A percentile compares a stretch with the other conserved stretches of the same genome.
phyloP scores from a whole-genome alignment of 1,140 invertebrate genomes.

The Matsumurasca onukii region DNA sequence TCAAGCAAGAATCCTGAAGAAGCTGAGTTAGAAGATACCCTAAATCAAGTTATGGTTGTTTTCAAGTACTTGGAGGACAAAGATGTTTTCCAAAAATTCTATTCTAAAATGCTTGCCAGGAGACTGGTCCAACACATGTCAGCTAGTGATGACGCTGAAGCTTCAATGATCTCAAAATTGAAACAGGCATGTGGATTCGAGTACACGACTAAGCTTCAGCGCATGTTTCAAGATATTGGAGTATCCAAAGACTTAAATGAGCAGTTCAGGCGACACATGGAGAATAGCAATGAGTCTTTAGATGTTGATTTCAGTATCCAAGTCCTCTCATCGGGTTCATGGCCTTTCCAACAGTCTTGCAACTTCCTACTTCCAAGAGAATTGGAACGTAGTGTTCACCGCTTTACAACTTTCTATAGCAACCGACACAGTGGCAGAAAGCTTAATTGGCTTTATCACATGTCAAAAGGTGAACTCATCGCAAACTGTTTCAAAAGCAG shows the following conservation, averaged over 20 bases:
- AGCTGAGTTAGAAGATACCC: constrained; percentile 94
- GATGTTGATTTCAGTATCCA: constrained; percentile 94
- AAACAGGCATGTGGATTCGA: constrained; percentile 99
- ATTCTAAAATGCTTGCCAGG: constrained; percentile 98
- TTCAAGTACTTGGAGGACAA: constrained; percentile 99
- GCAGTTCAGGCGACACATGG: constrained; percentile 77
- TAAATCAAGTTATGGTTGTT: constrained; percentile 99
- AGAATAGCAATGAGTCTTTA: constrained; percentile 64
- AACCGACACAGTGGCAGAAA: constrained; percentile 95
- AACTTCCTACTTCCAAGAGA: constrained; percentile 90
- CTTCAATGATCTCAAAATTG: constrained; percentile 99
- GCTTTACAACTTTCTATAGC: constrained; percentile 95
- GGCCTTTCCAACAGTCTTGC: constrained; percentile 95
- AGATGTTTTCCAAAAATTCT: constrained; percentile 99
- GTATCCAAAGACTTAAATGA: constrained; percentile 98
- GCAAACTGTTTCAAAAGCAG: constrained; percentile 94
- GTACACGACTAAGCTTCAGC: constrained; percentile 97
- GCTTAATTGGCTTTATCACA: constrained; percentile 96
- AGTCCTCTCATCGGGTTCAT: constrained; percentile 95
- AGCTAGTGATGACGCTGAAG: constrained; percentile 98
- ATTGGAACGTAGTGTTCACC: constrained; percentile 91
- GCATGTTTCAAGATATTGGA: constrained; percentile 99
- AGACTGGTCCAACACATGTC: constrained; percentile 96
- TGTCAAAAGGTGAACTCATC: constrained; percentile 96
- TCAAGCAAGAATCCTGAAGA: constrained; percentile 98